Evolutionary conservation across 2,113 vertebrate species (phyloP).

Genomic region (Neolamprologus fasciatus): DNA sequence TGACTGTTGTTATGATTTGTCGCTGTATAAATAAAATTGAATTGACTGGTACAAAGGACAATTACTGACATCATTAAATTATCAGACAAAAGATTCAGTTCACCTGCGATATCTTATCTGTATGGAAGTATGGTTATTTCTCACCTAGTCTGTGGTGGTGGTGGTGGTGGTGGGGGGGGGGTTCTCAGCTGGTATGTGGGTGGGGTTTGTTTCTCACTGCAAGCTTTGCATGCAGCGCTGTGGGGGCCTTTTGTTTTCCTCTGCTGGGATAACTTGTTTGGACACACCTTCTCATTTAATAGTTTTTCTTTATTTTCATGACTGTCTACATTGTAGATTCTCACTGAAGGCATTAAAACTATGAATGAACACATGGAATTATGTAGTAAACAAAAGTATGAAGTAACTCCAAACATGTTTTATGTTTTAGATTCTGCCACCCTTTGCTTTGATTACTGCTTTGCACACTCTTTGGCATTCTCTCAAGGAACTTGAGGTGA

Average conservation of each 20-base stretch:
- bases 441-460: background rate
- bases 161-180: too few relatives aligned
- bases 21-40: background rate
- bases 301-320: background rate
- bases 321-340: background rate
- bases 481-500: background rate
- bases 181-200: background rate
- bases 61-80: background rate
- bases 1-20: background rate
- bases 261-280: background rate
- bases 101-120: background rate
- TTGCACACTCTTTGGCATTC: background rate
- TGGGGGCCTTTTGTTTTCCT: background rate
- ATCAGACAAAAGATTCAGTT: background rate
- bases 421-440: background rate
- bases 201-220: slow-evolving; percentile 41
- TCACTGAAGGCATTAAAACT: background rate
- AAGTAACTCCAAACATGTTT: background rate
- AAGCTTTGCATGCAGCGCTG: background rate
- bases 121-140: background rate
- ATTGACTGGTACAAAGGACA: background rate
- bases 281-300: background rate
- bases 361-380: background rate
- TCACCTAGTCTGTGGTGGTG: background rate
- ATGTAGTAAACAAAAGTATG: background rate